phyloP scores from a whole-genome alignment of 2,888 invertebrate genomes.

The Herminia tarsipennalis region DNA sequence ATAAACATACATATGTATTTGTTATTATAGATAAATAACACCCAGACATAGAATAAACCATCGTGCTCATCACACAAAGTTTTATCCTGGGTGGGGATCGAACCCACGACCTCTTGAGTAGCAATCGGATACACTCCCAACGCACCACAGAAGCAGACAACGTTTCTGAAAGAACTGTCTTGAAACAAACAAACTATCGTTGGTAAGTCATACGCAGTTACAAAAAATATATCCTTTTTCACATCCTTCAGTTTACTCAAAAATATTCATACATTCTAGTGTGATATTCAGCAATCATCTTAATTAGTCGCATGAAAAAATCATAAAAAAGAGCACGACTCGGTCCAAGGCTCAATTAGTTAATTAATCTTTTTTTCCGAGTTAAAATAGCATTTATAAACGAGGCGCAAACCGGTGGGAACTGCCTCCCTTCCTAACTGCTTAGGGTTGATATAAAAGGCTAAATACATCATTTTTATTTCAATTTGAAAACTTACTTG shows the following conservation, averaged over 20 bases:
- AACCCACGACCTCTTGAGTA: no score
- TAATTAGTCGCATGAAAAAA: conserved; percentile 64
- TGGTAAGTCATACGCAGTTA: conserved; percentile 9
- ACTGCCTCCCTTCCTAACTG: conserved; percentile 57
- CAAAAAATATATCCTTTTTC: background rate
- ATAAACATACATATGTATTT: no score
- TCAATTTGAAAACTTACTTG: no score
- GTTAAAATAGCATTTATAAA: conserved; percentile 84
- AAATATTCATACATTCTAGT: conserved; percentile 33
- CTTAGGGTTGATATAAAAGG: conserved; percentile 61
- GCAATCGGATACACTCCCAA: no score
- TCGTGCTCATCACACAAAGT: no score
- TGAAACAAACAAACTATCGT: no score
- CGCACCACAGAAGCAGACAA: no score
- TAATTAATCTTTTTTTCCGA: conserved; percentile 85
- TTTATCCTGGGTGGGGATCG: no score
- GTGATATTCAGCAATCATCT: conserved; percentile 56
- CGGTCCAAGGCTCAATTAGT: conserved; percentile 80
- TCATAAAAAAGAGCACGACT: conserved; percentile 53
- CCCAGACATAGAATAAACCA: no score
- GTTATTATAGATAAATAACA: no score
- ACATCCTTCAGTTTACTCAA: no score
- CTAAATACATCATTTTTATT: background rate
- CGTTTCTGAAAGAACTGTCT: no score
- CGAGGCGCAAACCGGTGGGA: conserved; percentile 79